Percentiles rank a stretch among this genome's conserved stretches.
phyloP scores from a whole-genome alignment of 1,140 invertebrate genomes.

The Pseudomyrmex sp. region DNA sequence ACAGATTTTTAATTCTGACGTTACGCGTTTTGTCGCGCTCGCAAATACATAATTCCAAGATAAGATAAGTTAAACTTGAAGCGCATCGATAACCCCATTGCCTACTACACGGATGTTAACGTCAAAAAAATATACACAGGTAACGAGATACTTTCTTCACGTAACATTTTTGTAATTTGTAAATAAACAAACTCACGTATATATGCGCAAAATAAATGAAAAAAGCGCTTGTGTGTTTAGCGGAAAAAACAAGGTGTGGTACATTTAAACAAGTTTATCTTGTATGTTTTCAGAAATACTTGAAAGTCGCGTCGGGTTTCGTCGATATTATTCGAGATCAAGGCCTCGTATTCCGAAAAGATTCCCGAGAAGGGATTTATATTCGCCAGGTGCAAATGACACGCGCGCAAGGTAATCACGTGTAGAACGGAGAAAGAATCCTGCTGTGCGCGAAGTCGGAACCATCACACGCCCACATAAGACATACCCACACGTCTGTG shows the following conservation, averaged over 20 bases:
- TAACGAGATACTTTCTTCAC: not conserved
- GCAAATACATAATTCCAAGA: conserved; percentile 64
- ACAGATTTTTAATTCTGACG: conserved; percentile 53
- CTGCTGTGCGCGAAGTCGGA: not conserved
- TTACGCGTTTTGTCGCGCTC: conserved; percentile 48
- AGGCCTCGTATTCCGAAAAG: conserved; percentile 12
- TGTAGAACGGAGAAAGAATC: conserved; percentile 43
- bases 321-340: conserved; percentile 8
- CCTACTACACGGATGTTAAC: conserved; percentile 44
- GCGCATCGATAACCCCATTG: conserved; percentile 57
- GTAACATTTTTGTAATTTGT: not conserved
- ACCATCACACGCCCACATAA: conserved; percentile 11
- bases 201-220: not conserved
- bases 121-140: conserved; percentile 24
- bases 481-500: not conserved
- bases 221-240: no score
- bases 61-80: conserved; percentile 66
- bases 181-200: not conserved
- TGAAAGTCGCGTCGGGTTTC: not conserved
- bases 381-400: conserved; percentile 31
- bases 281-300: not conserved
- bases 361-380: not conserved
- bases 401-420: conserved; percentile 28
- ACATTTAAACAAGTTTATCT: not conserved
- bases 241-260: no score